These are phyloP conservation scores for Nephrotoma guestfalica DNA, from an alignment of 2,888 invertebrate genomes.

Conservation along the genomic window DNA sequence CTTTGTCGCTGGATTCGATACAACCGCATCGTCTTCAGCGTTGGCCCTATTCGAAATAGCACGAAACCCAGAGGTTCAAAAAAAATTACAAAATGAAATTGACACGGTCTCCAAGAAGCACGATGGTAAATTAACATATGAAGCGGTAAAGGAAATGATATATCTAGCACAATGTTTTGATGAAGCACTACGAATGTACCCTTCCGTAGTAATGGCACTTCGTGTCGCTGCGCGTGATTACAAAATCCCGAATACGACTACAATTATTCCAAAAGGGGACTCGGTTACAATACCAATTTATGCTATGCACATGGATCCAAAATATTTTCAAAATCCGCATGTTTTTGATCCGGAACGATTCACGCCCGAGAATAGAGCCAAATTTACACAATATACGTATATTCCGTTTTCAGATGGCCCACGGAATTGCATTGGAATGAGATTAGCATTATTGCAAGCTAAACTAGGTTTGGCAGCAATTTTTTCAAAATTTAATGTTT, in stretches of 20 bases:
- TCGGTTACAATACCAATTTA: conserved; percentile 37
- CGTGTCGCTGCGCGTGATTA: conserved; percentile 37
- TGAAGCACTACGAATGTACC: conserved; percentile 42
- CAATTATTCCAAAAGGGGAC: conserved; percentile 37
- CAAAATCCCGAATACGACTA: conserved; percentile 32
- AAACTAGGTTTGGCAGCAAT: neutral
- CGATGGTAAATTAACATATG: conserved; percentile 1
- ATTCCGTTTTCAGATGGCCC: neutral
- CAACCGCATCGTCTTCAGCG: neutral
- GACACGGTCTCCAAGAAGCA: neutral
- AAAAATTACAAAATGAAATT: neutral
- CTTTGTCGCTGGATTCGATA: neutral
- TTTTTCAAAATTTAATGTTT: neutral
- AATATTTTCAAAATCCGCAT: conserved; percentile 42
- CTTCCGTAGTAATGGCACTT: conserved; percentile 37
- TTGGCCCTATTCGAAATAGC: neutral
- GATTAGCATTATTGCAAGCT: neutral
- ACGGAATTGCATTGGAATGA: neutral
- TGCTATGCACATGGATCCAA: conserved; percentile 43
- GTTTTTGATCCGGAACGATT: conserved; percentile 48
- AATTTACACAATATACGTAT: neutral
- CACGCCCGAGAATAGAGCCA: conserved; percentile 32
- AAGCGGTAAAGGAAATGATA: neutral
- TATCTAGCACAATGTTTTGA: conserved; percentile 12
- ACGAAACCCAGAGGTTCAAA: neutral